A percentile compares a stretch with the other conserved stretches of the same genome.
Conservation (phyloP, 2,888 invertebrate genomes). For the Helobdella robusta region DNA sequence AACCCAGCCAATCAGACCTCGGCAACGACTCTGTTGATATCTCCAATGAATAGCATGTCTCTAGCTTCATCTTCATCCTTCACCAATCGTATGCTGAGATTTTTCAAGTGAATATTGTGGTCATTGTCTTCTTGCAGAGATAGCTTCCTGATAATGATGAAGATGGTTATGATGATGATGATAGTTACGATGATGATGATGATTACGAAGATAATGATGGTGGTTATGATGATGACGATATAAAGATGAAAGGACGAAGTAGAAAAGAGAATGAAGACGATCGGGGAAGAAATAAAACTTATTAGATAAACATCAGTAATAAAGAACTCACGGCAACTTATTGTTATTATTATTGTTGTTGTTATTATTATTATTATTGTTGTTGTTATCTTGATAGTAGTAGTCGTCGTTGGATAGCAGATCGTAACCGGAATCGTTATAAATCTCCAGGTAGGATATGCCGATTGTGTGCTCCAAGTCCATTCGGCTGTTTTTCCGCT, state of each 20-base stretch:
- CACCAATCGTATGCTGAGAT: slow-evolving; percentile 47
- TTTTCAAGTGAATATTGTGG: slow-evolving; percentile 49
- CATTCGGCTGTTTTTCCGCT: too few species aligned
- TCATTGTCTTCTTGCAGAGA: slow-evolving; percentile 48
- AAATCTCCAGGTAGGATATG: slow-evolving; percentile 50
- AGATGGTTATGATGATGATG: not conserved
- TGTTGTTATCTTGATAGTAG: too few species aligned
- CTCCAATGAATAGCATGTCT: slow-evolving; percentile 49
- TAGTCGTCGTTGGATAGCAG: too few species aligned
- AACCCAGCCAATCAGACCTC: slow-evolving; percentile 41
- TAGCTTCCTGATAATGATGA: slow-evolving; percentile 42
- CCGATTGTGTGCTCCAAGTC: slow-evolving; percentile 43
- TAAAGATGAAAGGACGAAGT: too few species aligned
- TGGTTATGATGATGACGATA: not conserved
- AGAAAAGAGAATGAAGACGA: not conserved
- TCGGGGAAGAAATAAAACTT: not conserved
- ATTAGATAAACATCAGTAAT: not conserved
- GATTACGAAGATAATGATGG: slow-evolving; percentile 2
- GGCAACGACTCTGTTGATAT: slow-evolving; percentile 51
- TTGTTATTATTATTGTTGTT: slow-evolving; percentile 49
- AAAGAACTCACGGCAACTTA: too few species aligned
- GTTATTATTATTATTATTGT: slow-evolving; percentile 48
- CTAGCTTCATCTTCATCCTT: slow-evolving; percentile 48
- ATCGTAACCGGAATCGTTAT: slow-evolving; percentile 50
- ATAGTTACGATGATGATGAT: slow-evolving; percentile 1